Evolutionary conservation across 1,140 invertebrate species (phyloP), one percentile per base, ranked within the genome.

Genomic region (Caenorhabditis briggsae): DNA sequence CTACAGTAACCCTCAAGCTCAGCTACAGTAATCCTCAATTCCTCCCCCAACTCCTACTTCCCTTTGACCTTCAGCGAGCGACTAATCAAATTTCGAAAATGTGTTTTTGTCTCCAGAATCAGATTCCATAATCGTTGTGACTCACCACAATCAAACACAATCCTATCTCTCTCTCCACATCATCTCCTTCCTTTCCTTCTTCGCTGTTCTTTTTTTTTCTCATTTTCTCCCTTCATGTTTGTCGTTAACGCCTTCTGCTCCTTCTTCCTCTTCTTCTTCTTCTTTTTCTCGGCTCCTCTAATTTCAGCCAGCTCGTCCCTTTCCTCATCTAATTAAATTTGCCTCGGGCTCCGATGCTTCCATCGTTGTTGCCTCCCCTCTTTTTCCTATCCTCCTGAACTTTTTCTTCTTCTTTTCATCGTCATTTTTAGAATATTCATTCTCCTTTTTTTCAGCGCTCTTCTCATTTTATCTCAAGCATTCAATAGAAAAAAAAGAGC

Each of bases 271-370:
- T 33, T 33, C 33, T 33, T 33, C 3, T 70, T 48, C 18, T 48
- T n/a, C 59, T 61, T 25, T 9, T 61, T 61, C 58, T 61, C 59
- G 18, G 16, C 70, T 78, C 46, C 70, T 78, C 70, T 78, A 78
- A 78, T 78, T 78, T 78, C 70, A 78, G 70, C 70, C 70, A 70
- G 64, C 64, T 70, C 70, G n/a, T 50, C 70, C 70, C 70, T 23
- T 50, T 78, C 46, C 70, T 78, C 70, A 78, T 78, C 70, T 78
- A 78, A 78, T 78, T 78, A 78, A 78, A 78, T 78, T 78, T 20
- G 70, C 70, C 70, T 78, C 70, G 70, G 46, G 70, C 46, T 43
- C 41, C 65, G 16, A 33, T 53, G 3, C 14, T 46, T 50, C 70
- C 50, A 78, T 78, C 70, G 16, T 48, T 74, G 48, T 70, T 70